Base-by-base conservation (phyloP, 2,888 invertebrate genomes). In the Zootermopsis nevadensis region DNA sequence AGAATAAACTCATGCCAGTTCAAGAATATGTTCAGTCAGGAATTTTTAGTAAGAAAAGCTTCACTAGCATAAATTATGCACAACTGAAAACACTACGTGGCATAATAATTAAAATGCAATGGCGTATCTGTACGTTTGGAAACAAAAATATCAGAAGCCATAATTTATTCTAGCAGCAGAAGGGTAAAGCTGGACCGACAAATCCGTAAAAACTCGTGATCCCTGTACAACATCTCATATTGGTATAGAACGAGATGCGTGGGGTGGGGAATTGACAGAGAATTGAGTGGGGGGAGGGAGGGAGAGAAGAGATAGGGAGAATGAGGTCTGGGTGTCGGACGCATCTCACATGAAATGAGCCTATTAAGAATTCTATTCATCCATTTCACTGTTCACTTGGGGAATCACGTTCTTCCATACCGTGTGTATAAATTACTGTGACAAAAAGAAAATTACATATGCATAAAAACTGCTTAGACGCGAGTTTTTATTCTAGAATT, bases 381-480 rank as follows among this genome's bases (percentile, higher is more conserved):
- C 42, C 38, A 35, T 74, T 30, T 69, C 69, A 7, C 31, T 27
- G 60, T 31, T 4, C 74, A 74, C 24, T 74, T 38, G 74, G 74
- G 74, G 74, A 24, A 22, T 74, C 42, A 38, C 69, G 19, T 69
- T 24, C 24, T 33, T n/a, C 0, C 42, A 74, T 33, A 38, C 24
- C 2, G 31, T 33, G 33, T 31, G 33, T 69, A 33, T 69, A 69
- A 69, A 33, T 33, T 19, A 38, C 42, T 38, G n/a, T 24, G 74
- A 74, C 74, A 74, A 42, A 74, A 74, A 77, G 55, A 60, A 83
- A 80, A 83, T 83, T 83, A 83, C 80, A 55, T 83, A 83, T 74
- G 83, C 83, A 82, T 82, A 82, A 83, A 83, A 83, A 79, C 60
- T 79, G 35, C 53, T 79, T 79, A 60, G 66, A 79, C 60, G 79